Evolutionary conservation across 2,797 vertebrate species (phyloP).

Genomic region (Sebastes vulpes): DNA sequence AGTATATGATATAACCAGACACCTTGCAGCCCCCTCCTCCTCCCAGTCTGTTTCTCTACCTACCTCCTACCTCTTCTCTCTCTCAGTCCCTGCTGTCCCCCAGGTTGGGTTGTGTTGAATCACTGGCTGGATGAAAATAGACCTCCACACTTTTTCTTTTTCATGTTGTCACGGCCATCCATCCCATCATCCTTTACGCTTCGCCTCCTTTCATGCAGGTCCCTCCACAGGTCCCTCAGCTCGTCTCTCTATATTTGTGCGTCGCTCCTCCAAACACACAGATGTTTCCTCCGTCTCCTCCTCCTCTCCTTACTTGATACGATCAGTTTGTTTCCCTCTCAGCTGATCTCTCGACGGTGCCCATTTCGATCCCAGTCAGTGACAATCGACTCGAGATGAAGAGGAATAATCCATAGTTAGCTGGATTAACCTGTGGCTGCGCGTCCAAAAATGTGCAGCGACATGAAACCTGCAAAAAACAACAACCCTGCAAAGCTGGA

Average conservation of each 20-base stretch:
- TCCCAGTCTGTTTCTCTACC: constrained; percentile 53
- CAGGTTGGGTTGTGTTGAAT: constrained; percentile 80
- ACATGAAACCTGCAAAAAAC: neutral
- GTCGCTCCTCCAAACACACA: constrained; percentile 59
- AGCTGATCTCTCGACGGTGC: constrained; percentile 34
- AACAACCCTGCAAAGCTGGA: neutral
- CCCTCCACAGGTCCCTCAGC: constrained; percentile 75
- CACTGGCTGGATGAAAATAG: constrained; percentile 80
- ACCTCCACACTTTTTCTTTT: constrained; percentile 87
- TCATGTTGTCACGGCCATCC: constrained; percentile 85
- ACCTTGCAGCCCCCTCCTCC: constrained; percentile 58
- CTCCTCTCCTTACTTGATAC: constrained; percentile 27
- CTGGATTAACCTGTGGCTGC: constrained; percentile 76
- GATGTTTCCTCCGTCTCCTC: constrained; percentile 63
- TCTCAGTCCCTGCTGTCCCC: constrained; percentile 73
- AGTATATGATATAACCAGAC: constrained; percentile 75
- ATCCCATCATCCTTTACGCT: constrained; percentile 70
- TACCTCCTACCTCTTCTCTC: constrained; percentile 82
- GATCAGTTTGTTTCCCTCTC: constrained; percentile 43
- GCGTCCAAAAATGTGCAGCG: constrained; percentile 31
- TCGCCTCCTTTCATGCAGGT: constrained; percentile 53
- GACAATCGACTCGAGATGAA: constrained; percentile 41
- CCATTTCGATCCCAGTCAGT: constrained; percentile 58
- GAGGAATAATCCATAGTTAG: constrained; percentile 66
- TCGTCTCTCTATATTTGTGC: constrained; percentile 49